phyloP scores from a whole-genome alignment of 2,113 vertebrate species.

The Notiomystis cincta region DNA sequence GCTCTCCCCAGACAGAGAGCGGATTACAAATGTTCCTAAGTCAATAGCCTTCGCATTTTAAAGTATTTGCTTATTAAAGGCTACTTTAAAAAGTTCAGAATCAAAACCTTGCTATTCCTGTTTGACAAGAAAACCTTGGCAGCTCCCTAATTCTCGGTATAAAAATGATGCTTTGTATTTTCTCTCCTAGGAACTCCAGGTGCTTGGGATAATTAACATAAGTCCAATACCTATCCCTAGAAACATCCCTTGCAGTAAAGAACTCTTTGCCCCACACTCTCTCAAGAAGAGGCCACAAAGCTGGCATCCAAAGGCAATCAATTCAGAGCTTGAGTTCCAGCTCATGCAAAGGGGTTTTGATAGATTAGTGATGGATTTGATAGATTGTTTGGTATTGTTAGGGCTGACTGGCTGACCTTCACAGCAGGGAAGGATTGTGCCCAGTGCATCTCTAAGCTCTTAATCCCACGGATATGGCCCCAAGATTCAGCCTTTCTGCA shows the following conservation, averaged over 20 bases:
- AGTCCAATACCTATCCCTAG: background rate
- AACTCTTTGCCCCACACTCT: background rate
- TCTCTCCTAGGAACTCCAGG: background rate
- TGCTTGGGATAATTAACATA: constrained; percentile 18
- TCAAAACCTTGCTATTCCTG: constrained; percentile 16
- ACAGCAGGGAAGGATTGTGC: background rate
- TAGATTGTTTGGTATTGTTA: background rate
- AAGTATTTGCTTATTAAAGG: constrained; percentile 49
- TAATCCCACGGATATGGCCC: background rate
- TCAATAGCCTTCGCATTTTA: constrained; percentile 38
- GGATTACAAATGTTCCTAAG: constrained; percentile 42
- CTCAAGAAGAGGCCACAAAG: background rate
- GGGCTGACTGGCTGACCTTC: background rate
- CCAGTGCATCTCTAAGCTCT: background rate
- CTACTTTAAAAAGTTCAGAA: constrained; percentile 39
- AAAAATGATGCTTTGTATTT: constrained; percentile 5
- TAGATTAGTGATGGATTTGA: background rate
- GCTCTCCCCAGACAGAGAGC: constrained; percentile 29
- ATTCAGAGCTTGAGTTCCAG: background rate
- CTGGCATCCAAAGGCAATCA: background rate
- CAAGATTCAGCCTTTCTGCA: background rate
- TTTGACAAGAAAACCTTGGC: constrained; percentile 25
- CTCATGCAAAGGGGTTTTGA: background rate
- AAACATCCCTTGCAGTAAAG: background rate
- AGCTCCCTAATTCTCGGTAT: background rate